Conservation (phyloP, 2,113 vertebrate genomes). For the Seriola rivoliana region DNA sequence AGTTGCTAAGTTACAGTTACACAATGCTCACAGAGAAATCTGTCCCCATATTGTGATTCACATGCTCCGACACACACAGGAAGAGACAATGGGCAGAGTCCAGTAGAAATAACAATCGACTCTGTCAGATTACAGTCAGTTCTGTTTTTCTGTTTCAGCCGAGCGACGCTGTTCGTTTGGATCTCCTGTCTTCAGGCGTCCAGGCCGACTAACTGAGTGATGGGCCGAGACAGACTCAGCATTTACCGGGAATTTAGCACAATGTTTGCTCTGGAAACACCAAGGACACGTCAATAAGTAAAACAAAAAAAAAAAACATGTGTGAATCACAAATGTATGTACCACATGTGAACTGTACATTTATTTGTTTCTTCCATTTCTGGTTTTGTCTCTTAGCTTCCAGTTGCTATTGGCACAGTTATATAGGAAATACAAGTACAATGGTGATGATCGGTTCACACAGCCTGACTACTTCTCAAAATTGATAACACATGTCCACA, state of each 20-base stretch:
- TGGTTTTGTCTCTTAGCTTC: not conserved
- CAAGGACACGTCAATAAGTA: no score
- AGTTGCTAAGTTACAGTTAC: constrained; percentile 34
- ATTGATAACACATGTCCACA: not conserved
- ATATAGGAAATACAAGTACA: no score
- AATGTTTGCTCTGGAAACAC: no score
- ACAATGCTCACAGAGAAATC: constrained; percentile 2
- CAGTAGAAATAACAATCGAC: constrained; percentile 1
- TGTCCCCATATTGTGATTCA: constrained; percentile 5
- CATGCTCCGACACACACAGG: constrained; percentile 29
- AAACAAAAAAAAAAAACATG: no score
- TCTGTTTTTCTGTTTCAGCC: not conserved
- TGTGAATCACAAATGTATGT: no score
- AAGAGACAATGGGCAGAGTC: constrained; percentile 1
- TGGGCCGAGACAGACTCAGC: not conserved
- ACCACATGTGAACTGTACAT: no score
- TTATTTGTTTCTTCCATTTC: no score
- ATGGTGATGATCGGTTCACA: no score
- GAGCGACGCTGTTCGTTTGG: not conserved
- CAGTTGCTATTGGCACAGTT: not conserved
- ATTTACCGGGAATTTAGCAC: not conserved
- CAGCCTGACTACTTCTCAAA: not conserved
- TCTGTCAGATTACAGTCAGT: constrained; percentile 19
- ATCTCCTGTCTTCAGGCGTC: not conserved
- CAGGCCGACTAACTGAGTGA: not conserved